Conservation (phyloP, 2,113 vertebrate species). For the Emydura subglobosa region DNA sequence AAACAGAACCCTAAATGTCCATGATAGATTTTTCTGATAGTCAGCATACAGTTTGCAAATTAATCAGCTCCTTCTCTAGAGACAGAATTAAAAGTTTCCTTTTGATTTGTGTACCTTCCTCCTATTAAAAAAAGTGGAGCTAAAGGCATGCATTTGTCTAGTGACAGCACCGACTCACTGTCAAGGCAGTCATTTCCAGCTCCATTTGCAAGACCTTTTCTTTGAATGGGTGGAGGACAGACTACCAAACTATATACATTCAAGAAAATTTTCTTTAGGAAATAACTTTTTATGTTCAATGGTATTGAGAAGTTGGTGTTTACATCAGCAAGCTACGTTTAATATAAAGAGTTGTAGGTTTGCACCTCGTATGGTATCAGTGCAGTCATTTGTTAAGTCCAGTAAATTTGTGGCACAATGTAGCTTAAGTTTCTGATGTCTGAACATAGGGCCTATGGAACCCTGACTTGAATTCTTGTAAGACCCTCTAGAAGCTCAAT, state of each 20-base stretch:
- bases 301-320: background rate
- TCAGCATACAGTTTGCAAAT: background rate
- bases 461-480: background rate
- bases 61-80: background rate
- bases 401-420: background rate
- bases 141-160: background rate
- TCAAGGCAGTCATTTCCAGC: background rate
- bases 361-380: background rate
- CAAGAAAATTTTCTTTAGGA: slow-evolving; percentile 28
- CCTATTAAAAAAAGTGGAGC: background rate
- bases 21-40: background rate
- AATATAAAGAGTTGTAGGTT: background rate
- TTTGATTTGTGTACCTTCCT: background rate
- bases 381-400: background rate
- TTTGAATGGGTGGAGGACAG: background rate
- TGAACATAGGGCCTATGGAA: slow-evolving; percentile 9
- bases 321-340: background rate
- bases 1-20: background rate
- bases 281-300: background rate
- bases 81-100: background rate
- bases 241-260: background rate
- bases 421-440: background rate
- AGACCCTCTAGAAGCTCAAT: background rate
- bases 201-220: background rate
- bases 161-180: background rate